Conservation (phyloP, 2,113 vertebrate genomes). For the Miniopterus natalensis region DNA sequence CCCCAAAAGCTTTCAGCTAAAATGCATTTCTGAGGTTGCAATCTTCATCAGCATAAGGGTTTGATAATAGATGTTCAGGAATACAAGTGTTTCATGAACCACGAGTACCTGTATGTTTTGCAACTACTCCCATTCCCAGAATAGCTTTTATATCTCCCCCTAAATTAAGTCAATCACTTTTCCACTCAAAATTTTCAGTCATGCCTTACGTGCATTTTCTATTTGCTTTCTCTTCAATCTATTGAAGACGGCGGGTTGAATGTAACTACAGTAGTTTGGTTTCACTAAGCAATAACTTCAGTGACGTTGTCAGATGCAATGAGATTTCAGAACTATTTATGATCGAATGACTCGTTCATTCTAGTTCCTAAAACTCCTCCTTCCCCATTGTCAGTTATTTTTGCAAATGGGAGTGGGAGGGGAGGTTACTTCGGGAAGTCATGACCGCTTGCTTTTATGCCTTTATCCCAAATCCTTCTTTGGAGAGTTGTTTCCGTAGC, state of each 20-base stretch:
- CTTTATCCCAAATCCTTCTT: constrained; percentile 11
- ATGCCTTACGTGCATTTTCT: neutral
- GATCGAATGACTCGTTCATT: neutral
- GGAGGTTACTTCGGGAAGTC: neutral
- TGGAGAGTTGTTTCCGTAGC: constrained; percentile 14
- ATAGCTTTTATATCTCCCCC: neutral
- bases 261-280: neutral
- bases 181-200: neutral
- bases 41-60: neutral
- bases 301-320: neutral
- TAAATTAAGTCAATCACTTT: neutral
- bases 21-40: neutral
- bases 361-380: neutral
- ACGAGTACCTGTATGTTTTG: neutral
- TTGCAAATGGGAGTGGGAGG: neutral
- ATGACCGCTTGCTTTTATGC: neutral
- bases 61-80: neutral
- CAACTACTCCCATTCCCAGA: neutral
- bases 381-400: neutral
- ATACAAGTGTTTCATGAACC: neutral
- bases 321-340: neutral
- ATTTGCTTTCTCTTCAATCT: neutral
- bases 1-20: neutral
- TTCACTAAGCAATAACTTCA: neutral
- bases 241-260: neutral